A percentile compares a stretch with the other conserved stretches of the same genome.
phyloP scores from a whole-genome alignment of 2,797 vertebrate genomes.

The Cyclura pinguis region DNA sequence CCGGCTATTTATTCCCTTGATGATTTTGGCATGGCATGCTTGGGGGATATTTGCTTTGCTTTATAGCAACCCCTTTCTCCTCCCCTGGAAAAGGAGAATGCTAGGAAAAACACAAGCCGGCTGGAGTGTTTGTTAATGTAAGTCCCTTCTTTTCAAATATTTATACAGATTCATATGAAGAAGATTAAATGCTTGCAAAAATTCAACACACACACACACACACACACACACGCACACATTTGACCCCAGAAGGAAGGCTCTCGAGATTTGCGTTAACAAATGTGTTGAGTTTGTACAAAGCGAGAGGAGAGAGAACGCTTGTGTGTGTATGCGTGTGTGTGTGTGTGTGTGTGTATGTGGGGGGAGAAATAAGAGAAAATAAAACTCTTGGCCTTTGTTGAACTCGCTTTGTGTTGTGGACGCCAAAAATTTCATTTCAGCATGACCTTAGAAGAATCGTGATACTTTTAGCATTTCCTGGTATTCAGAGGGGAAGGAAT shows the following conservation, averaged over 20 bases:
- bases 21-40: constrained; percentile 76
- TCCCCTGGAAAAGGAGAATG: constrained; percentile 74
- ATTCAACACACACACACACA: constrained; percentile 69
- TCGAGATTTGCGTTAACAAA: constrained; percentile 80
- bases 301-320: constrained; percentile 61
- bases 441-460: constrained; percentile 83
- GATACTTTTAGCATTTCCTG: constrained; percentile 85
- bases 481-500: constrained; percentile 83
- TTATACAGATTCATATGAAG: constrained; percentile 79
- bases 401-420: constrained; percentile 77
- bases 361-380: neutral
- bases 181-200: constrained; percentile 79
- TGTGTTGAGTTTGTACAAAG: constrained; percentile 72
- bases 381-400: constrained; percentile 74
- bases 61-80: constrained; percentile 74
- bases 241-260: constrained; percentile 74
- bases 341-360: too few species aligned
- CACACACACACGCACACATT: constrained; percentile 62
- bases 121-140: constrained; percentile 76
- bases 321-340: too few species aligned
- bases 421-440: constrained; percentile 83
- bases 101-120: constrained; percentile 79
- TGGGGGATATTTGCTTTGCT: constrained; percentile 81
- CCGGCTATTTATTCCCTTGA: constrained; percentile 75
- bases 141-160: constrained; percentile 79